These are phyloP conservation scores for Musca domestica DNA, from an alignment of 1,140 invertebrate species.

Conservation along the genomic window DNA sequence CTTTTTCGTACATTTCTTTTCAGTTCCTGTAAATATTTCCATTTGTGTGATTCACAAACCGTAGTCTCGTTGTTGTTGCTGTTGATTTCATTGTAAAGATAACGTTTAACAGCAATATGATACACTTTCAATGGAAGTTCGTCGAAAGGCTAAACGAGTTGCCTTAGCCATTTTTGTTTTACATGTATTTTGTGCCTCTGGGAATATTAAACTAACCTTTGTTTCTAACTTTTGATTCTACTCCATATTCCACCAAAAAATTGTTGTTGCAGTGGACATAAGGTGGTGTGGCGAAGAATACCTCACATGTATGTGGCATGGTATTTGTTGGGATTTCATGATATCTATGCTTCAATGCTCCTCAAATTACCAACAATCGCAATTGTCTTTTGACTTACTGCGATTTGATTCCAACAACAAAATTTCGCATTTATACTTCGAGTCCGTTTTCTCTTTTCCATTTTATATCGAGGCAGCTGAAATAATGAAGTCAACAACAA, in stretches of 20 bases:
- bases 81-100: constrained; percentile 11
- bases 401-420: not conserved
- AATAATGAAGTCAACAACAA: constrained; percentile 16
- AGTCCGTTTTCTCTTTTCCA: not conserved
- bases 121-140: not conserved
- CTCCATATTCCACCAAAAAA: not conserved
- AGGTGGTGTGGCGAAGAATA: not conserved
- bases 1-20: constrained; percentile 1
- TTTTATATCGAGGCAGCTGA: constrained; percentile 1
- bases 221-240: constrained; percentile 12
- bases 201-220: not conserved
- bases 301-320: not conserved
- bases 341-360: constrained; percentile 5
- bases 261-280: not conserved
- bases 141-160: not conserved
- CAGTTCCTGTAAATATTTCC: not conserved
- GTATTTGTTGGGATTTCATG: not conserved
- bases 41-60: not conserved
- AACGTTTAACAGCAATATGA: constrained; percentile 21
- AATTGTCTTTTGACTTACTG: constrained; percentile 3
- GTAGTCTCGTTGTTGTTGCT: not conserved
- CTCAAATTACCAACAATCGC: constrained; percentile 20
- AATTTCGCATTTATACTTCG: not conserved
- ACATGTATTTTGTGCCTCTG: too few species aligned
- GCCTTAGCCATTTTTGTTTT: too few species aligned